A percentile compares a stretch with the other conserved stretches of the same genome.
Evolutionary conservation across 2,888 invertebrate species (phyloP).

Genomic region (Leucophenga maculata): DNA sequence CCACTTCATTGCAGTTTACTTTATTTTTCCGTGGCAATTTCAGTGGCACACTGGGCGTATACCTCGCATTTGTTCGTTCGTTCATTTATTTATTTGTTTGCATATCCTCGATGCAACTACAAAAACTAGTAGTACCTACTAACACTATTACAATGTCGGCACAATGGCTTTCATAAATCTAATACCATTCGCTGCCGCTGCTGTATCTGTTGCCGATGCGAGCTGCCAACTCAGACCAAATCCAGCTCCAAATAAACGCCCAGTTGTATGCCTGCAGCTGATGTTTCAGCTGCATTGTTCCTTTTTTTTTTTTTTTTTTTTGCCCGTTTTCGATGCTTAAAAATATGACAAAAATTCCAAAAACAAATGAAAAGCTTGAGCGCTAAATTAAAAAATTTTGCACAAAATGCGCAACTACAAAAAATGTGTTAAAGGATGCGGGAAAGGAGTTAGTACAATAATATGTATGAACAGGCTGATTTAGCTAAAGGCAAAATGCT

Average conservation of each 20-base stretch:
- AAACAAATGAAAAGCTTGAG: neutral
- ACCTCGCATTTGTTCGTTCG: neutral
- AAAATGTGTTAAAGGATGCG: neutral
- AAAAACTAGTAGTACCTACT: neutral
- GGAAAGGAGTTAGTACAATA: neutral
- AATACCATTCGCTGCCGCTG: constrained; percentile 1
- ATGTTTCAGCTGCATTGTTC: constrained; percentile 16
- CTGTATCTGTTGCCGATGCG: neutral
- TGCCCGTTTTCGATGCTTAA: constrained; percentile 2
- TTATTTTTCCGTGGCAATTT: neutral
- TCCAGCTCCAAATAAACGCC: neutral
- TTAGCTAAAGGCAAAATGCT: constrained; percentile 6
- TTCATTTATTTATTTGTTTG: neutral
- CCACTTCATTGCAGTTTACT: too few species aligned
- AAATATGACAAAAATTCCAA: constrained; percentile 35
- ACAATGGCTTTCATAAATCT: constrained; percentile 21
- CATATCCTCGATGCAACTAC: neutral
- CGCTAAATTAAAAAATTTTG: constrained; percentile 50
- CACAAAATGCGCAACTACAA: constrained; percentile 33
- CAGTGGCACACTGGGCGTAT: constrained; percentile 2
- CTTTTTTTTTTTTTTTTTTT: constrained; percentile 4
- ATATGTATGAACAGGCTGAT: neutral
- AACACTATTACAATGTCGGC: constrained; percentile 5
- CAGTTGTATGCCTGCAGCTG: constrained; percentile 15
- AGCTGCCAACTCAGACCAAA: too few species aligned